Base-by-base conservation (phyloP, 2,888 invertebrate species). In the Nudaria mundana region DNA sequence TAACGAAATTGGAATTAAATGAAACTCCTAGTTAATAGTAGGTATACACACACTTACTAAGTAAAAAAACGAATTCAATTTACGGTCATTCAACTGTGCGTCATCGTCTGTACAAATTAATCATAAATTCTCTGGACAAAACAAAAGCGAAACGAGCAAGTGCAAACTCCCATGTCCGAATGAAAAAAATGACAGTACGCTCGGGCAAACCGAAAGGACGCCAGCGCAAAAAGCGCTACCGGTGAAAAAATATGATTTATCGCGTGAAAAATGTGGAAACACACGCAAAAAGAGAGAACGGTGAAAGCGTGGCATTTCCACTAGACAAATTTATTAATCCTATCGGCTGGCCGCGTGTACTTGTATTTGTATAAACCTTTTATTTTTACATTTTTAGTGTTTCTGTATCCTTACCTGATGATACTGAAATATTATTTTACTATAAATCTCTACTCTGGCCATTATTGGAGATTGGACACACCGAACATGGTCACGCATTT, bases 231-330 rank as follows among this genome's bases (percentile, higher is more conserved):
- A 88, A 87, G 78, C 80, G 78, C 78, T 77, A 77, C 81, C 83
- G 81, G 82, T 85, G 86, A 87, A 89, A 89, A 89, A 89, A 88
- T 84, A 86, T 89, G 89, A 89, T 89, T 88, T 88, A 89, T 83
- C 53, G 76, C 81, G 77, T 84, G 88, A 89, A 89, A 89, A 88
- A 89, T 89, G 88, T 86, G 85, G 81, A 87, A 87, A 85, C 83
- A 86, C 84, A 81, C 84, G 80, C 79, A 83, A 76, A 83, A 84
- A 82, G 78, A 77, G 76, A 76, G 66, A 69, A 74, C 67, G 81
- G 80, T 80, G 84, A 84, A 85, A 85, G 80, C 86, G 78, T 69
- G 71, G 76, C 73, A 66, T 80, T 84, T 80, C 77, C 81, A 79
- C 81, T 77, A 79, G 78, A 85, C 86, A 80, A 84, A 87, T 86